Percentiles rank a stretch among this genome's conserved stretches.
Evolutionary conservation across 2,113 vertebrate genomes (phyloP).

Genomic region (Neotragus pygmaeus): DNA sequence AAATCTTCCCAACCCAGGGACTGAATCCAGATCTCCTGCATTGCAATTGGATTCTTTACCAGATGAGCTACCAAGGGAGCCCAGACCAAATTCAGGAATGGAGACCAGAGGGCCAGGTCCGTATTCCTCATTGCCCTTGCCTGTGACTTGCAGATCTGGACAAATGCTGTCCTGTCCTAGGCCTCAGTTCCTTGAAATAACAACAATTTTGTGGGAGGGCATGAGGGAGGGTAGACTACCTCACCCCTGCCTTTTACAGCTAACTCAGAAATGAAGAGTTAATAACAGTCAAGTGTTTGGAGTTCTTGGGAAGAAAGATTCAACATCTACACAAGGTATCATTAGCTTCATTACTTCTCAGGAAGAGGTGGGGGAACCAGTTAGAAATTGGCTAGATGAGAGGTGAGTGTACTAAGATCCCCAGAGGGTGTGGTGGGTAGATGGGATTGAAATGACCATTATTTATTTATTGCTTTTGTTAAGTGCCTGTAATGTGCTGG

Average conservation of each 20-base stretch:
- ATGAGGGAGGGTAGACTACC: rapidly evolving
- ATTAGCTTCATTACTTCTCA: not conserved
- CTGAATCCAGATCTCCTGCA: not conserved
- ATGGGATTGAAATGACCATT: not conserved
- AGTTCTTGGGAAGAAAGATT: slow-evolving; percentile 19
- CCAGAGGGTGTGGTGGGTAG: not conserved
- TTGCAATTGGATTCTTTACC: not conserved
- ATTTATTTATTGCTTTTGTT: slow-evolving; percentile 46
- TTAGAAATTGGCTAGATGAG: not conserved
- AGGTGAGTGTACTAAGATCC: not conserved
- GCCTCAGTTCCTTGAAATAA: not conserved
- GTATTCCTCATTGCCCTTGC: not conserved
- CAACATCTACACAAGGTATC: not conserved
- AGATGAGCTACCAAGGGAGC: not conserved
- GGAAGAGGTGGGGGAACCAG: not conserved
- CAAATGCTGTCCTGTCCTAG: not conserved
- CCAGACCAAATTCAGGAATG: not conserved
- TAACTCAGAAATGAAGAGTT: slow-evolving; percentile 4
- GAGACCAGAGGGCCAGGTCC: not conserved
- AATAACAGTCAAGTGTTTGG: not conserved
- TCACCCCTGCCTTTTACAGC: not conserved
- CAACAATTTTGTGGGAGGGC: not conserved
- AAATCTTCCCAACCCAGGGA: not conserved
- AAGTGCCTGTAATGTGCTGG: not conserved
- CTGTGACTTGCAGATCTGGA: not conserved